Percentiles rank a stretch among this genome's conserved stretches.
These are phyloP conservation scores for Carettochelys insculpta DNA, from an alignment of 2,113 vertebrate genomes.

Conservation along the genomic window DNA sequence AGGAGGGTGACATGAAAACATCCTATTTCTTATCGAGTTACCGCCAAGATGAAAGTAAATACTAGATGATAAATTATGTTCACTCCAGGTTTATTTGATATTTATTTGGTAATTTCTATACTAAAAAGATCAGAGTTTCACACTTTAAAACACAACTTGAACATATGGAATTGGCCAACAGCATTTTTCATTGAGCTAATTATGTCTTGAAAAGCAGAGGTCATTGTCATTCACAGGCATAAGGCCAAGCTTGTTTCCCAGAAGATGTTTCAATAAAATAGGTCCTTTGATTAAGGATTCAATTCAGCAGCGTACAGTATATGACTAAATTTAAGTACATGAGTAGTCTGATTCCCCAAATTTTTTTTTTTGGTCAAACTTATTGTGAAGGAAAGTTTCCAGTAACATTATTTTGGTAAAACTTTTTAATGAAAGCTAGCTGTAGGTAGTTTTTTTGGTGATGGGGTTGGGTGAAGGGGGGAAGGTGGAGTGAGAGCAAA, in stretches of 20 bases:
- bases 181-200: neutral
- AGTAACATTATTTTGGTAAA: neutral
- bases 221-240: neutral
- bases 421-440: neutral
- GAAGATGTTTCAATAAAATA: neutral
- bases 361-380: neutral
- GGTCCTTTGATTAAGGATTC: neutral
- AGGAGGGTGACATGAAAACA: too few relatives aligned
- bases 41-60: too few relatives aligned
- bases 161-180: neutral
- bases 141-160: neutral
- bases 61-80: neutral
- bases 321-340: neutral
- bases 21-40: too few relatives aligned
- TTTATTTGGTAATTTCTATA: neutral
- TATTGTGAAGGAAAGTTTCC: fast-evolving
- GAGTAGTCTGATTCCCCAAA: neutral
- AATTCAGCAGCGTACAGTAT: neutral
- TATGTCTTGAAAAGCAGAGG: neutral
- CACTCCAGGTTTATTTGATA: neutral
- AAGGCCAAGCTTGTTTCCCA: neutral
- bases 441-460: neutral
- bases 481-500: too few relatives aligned
- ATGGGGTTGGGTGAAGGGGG: too few relatives aligned
- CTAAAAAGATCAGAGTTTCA: neutral